Evolutionary conservation across 1,140 invertebrate genomes (phyloP).

Genomic region (Diorhabda elongata): DNA sequence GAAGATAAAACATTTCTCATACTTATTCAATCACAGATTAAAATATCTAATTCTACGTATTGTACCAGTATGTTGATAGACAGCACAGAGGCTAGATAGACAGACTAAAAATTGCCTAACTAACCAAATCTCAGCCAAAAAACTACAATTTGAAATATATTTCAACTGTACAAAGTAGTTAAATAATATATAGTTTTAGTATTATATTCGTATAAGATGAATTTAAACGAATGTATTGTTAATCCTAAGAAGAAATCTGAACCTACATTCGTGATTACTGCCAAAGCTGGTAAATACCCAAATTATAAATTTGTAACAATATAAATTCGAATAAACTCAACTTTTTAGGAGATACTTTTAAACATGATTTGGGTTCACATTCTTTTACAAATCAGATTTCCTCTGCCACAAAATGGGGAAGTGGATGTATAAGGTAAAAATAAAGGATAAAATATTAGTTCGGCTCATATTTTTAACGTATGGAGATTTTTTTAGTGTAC

Average conservation of each 20-base stretch:
- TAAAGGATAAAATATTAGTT: neutral
- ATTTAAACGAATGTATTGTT: conserved; percentile 9
- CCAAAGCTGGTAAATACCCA: neutral
- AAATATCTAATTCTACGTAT: no score
- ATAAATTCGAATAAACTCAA: neutral
- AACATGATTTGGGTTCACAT: neutral
- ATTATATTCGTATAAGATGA: neutral
- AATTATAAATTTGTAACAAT: neutral
- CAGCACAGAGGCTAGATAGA: no score
- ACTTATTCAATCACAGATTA: no score
- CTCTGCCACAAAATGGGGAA: conserved; percentile 23
- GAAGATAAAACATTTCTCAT: no score
- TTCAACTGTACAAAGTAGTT: no score
- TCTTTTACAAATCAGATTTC: conserved; percentile 10
- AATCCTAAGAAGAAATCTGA: conserved; percentile 5
- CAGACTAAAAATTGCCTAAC: no score
- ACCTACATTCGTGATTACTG: neutral
- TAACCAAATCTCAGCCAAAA: no score
- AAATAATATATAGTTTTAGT: no score
- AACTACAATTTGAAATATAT: no score
- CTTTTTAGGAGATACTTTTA: neutral
- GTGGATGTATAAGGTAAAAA: conserved; percentile 14
- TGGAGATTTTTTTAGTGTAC: conserved; percentile 15
- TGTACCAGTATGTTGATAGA: no score
- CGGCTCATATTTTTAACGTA: neutral